Evolutionary conservation across 2,113 vertebrate genomes (phyloP), one percentile per base, ranked within the genome.

Genomic region (Rhegmatorhina hoffmannsi): DNA sequence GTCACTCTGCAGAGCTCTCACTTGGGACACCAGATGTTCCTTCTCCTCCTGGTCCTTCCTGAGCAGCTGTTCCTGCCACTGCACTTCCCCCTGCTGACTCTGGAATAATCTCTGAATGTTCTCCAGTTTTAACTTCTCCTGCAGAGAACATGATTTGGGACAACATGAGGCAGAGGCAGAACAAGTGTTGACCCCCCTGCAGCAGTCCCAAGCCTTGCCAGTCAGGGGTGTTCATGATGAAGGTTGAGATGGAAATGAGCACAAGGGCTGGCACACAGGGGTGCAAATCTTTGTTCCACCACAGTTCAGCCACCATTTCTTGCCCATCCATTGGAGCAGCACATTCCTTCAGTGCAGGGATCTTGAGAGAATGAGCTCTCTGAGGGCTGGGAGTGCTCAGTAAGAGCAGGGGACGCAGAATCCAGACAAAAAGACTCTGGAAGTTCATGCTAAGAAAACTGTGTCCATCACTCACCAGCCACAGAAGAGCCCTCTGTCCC

Each of bases 111-210:
- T 96, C 94, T 98, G 97, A 79, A 98, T 59, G 19, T 74, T 77
- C 96, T 99, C 98, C 80, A 98, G 28, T 60, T 98, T 97, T 25
- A 98, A 53, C 64, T 97, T 98, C 87, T 97, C 98, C 98, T 99
- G 40, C 19, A 47, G 73, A 64, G 80, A 49, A 56, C 46, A 69
- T 34, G 21, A 33, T 17, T 26, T 40, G 4, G 74, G 55, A 21
- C n/a, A 49, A 2, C 46, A 18, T 1, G 16, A 58, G 17, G 13
- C 52, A 85, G 56, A 29, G 59, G 67, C 2, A 56, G 34, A 76
- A 55, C 7, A 5, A 68, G 34, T 13, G 7, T 1, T 17, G 38
- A 10, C 20, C 23, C 3, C 3, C 49, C 67, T 84, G 64, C 56
- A 87, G 79, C 33, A 15, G 44, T 12, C 52, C 17, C 31, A 44